Percentiles rank a stretch among this genome's conserved stretches.
Conservation (phyloP, 2,113 vertebrate genomes). For the Thinocorus orbignyianus region DNA sequence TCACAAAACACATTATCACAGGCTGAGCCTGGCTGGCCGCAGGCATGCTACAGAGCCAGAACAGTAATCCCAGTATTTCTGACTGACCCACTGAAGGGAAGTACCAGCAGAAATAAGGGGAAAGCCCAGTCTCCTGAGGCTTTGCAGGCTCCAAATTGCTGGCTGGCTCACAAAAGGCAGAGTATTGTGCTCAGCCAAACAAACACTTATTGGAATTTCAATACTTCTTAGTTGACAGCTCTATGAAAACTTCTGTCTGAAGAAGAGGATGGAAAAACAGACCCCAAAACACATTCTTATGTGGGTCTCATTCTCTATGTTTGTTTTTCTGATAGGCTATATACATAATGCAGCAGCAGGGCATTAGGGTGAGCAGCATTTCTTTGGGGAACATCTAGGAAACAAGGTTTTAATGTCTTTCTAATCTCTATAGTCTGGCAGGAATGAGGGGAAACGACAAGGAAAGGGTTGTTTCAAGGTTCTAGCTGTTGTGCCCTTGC, state of each 20-base stretch:
- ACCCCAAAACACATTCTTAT: background rate
- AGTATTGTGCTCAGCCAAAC: background rate
- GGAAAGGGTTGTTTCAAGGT: background rate
- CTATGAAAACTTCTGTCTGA: background rate
- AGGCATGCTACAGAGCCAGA: background rate
- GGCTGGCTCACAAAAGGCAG: background rate
- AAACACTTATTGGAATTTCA: background rate
- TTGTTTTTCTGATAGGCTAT: background rate
- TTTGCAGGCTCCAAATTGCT: background rate
- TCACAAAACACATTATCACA: background rate
- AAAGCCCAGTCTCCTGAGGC: background rate
- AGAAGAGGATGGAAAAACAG: background rate
- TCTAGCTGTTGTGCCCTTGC: background rate
- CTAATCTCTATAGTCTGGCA: background rate
- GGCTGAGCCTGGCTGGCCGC: background rate
- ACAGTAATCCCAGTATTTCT: background rate
- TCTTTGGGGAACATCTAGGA: background rate
- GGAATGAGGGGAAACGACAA: background rate
- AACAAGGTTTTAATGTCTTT: background rate
- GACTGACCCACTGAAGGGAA: background rate
- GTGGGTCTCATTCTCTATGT: background rate
- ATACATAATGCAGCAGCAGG: background rate
- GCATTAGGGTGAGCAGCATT: background rate
- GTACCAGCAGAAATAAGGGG: background rate
- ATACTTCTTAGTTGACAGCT: background rate